Percentiles rank a stretch among this genome's conserved stretches.
These are phyloP conservation scores for Stichodactyla mertensii DNA, from an alignment of 64 coral and sea anemone species.

Conservation along the genomic window DNA sequence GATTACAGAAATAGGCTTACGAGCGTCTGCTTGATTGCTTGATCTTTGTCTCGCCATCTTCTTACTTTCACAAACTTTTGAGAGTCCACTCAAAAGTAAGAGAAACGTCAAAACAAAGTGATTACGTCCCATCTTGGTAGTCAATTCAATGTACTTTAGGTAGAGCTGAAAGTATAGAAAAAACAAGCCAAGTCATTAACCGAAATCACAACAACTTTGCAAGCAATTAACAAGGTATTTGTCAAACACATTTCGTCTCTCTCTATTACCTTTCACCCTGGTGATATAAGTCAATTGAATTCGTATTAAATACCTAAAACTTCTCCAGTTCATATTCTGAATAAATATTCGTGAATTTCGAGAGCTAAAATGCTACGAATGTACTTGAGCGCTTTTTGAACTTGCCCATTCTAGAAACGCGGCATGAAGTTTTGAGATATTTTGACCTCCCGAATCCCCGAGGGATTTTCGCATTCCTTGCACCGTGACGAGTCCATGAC, in stretches of 20 bases:
- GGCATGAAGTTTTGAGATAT: conserved; percentile 8
- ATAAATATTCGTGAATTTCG: conserved; percentile 13
- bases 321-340: not conserved
- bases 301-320: not conserved
- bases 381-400: conserved; percentile 6
- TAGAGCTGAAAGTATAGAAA: conserved; percentile 27
- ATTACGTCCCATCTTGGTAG: conserved; percentile 5
- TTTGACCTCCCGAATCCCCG: conserved; percentile 44
- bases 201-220: conserved; percentile 34
- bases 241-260: conserved; percentile 9
- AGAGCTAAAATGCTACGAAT: conserved; percentile 19
- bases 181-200: conserved; percentile 25
- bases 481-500: conserved; percentile 57
- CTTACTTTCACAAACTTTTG: conserved; percentile 29
- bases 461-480: conserved; percentile 41
- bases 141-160: conserved; percentile 23
- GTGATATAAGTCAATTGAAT: conserved; percentile 9
- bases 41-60: conserved; percentile 42
- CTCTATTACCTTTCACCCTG: conserved; percentile 12
- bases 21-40: conserved; percentile 40
- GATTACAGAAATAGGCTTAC: conserved; percentile 52
- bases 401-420: conserved; percentile 58
- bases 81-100: conserved; percentile 7
- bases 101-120: not conserved
- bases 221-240: conserved; percentile 32